Evolutionary conservation across 2,113 vertebrate species (phyloP).

Genomic region (Microtus richardsoni): DNA sequence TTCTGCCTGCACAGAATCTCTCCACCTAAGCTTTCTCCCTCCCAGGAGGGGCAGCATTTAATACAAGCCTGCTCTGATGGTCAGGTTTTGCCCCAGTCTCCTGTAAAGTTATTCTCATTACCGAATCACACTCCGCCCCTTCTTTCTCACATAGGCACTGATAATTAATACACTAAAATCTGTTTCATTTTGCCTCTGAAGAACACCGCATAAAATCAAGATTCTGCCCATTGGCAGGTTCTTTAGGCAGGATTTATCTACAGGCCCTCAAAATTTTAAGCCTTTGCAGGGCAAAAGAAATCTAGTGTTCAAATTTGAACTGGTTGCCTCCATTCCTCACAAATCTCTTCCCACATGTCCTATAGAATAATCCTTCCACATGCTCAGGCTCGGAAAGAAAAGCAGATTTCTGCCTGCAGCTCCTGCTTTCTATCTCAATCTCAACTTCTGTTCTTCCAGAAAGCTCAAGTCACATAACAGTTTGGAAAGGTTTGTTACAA

Average conservation of each 20-base stretch:
- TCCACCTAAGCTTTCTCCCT: accelerated
- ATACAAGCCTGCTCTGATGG: not conserved
- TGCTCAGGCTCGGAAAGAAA: not conserved
- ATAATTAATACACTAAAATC: not conserved
- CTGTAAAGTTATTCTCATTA: not conserved
- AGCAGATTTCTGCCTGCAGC: not conserved
- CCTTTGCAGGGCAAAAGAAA: not conserved
- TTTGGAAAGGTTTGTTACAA: slow-evolving; percentile 18
- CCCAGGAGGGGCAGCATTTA: not conserved
- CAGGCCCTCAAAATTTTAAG: not conserved
- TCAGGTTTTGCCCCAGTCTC: not conserved
- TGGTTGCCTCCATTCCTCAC: not conserved
- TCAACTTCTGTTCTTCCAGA: not conserved
- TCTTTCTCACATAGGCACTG: not conserved
- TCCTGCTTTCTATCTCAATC: not conserved
- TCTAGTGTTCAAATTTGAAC: not conserved
- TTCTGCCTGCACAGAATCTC: not conserved
- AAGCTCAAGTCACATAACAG: not conserved
- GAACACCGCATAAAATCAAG: not conserved
- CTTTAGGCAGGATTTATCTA: not conserved
- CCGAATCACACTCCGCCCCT: not conserved
- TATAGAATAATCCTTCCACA: slow-evolving; percentile 31
- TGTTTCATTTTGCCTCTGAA: not conserved
- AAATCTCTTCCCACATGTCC: not conserved
- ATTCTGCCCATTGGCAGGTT: not conserved